Evolutionary conservation across 2,113 vertebrate genomes (phyloP), one percentile per base, ranked within the genome.

Genomic region (Ictalurus furcatus): DNA sequence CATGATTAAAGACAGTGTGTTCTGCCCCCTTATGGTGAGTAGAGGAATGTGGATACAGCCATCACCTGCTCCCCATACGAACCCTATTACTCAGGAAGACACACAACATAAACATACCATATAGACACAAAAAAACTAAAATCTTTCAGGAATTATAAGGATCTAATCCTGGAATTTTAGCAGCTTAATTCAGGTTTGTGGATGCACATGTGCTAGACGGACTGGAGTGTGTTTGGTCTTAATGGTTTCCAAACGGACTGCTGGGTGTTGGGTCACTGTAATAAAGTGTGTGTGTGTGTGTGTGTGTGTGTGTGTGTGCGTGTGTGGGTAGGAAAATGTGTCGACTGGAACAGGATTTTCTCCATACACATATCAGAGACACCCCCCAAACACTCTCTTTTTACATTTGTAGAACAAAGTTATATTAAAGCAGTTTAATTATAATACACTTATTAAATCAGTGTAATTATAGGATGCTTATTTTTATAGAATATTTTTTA

Each of bases 31-130:
- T 67, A 78, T 89, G 90, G 82, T 16, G 17, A 88, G 17, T 40
- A 88, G 25, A 69, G 63, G 44, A 48, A 89, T 14, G 17, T 69
- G 56, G 81, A 17, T 2, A 3, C 54, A 37, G 56, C 0, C 1
- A 25, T 88, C 71, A 84, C 88, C 90, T 91, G 88, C 82, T 89
- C 86, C 90, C 90, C 90, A 91, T 88, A 88, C 86, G 90, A 91
- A 85, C 90, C 90, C 88, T 85, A 84, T 80, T 89, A 87, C 90
- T 91, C 90, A 85, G 54, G 80, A 61, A 65, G 73, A 58, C 58
- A 21, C 69, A 85, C 56, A 25, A 65, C 56, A 85, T n/a, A 11
- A 52, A 87, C 56, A 30, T 54, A n/a, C 30, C 56, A 61, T 25
- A 78, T 28, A 59, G 37, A 14, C 23, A 17, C 12, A 48, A 74